A percentile compares a stretch with the other conserved stretches of the same genome.
phyloP scores from a whole-genome alignment of 2,888 invertebrate species.

The Tyria jacobaeae region DNA sequence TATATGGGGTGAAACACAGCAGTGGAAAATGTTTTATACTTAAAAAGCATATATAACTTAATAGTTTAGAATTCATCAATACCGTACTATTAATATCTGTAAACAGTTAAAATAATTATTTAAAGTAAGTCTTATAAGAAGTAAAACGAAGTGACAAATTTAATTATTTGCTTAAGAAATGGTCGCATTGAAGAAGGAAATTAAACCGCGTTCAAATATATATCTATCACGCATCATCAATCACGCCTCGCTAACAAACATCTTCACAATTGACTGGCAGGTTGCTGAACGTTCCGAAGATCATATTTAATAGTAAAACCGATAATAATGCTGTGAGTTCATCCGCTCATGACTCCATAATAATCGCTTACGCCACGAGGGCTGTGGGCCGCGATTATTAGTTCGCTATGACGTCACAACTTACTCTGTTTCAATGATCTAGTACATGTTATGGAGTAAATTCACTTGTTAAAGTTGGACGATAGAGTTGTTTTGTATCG shows the following conservation, averaged over 20 bases:
- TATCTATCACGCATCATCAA: constrained; percentile 11
- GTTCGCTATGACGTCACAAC: not conserved
- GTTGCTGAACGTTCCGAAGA: not conserved
- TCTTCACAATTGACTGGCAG: constrained; percentile 14
- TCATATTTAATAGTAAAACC: constrained; percentile 9
- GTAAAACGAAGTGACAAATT: too few relatives aligned
- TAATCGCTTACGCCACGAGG: not conserved
- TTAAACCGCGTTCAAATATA: constrained; percentile 3
- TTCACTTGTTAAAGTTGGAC: not conserved
- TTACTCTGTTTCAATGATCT: not conserved
- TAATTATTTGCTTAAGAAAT: not conserved
- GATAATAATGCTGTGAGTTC: constrained; percentile 3
- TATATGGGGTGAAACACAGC: too few relatives aligned
- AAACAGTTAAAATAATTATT: too few relatives aligned
- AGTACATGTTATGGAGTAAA: not conserved
- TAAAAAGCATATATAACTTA: too few relatives aligned
- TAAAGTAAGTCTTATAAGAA: too few relatives aligned
- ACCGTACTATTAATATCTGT: too few relatives aligned
- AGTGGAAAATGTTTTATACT: too few relatives aligned
- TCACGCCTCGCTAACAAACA: constrained; percentile 12
- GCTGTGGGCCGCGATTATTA: constrained; percentile 10
- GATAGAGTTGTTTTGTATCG: not conserved
- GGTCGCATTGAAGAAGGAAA: not conserved
- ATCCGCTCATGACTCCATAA: constrained; percentile 6
- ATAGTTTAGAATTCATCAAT: too few relatives aligned